Percentiles rank a stretch among this genome's conserved stretches.
Evolutionary conservation across 2,113 vertebrate genomes (phyloP).

Genomic region (Callaeas wilsoni): DNA sequence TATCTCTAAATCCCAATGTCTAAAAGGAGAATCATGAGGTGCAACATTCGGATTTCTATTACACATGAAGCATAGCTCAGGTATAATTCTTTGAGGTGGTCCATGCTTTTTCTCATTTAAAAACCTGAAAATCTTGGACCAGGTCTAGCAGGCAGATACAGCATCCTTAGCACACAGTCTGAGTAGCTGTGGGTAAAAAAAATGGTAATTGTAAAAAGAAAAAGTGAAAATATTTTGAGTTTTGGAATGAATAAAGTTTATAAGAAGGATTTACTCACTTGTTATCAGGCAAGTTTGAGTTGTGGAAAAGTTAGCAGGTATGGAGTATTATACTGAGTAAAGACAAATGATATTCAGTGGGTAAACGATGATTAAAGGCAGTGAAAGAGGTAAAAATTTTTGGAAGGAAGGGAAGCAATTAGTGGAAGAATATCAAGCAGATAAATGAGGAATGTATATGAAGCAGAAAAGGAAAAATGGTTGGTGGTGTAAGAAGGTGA

Average conservation of each 20-base stretch:
- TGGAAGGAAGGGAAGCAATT: not conserved
- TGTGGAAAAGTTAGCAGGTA: not conserved
- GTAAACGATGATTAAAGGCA: not conserved
- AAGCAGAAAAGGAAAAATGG: not conserved
- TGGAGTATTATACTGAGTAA: not conserved
- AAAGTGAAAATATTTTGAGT: not conserved
- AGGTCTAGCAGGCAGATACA: not conserved
- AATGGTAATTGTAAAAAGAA: not conserved
- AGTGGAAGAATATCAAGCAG: not conserved
- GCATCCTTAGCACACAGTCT: not conserved
- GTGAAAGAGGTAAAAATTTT: not conserved
- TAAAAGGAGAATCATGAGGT: not conserved
- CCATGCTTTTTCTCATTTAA: not conserved
- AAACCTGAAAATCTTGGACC: not conserved
- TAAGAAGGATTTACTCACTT: not conserved
- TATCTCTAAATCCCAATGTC: not conserved
- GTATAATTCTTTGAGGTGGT: not conserved
- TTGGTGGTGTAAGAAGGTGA: not conserved
- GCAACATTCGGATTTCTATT: not conserved
- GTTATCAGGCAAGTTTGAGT: not conserved
- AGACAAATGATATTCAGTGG: not conserved
- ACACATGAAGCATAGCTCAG: not conserved
- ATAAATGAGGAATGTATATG: not conserved
- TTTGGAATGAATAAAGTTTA: not conserved
- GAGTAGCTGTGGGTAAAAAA: not conserved